Evolutionary conservation across 2,113 vertebrate genomes (phyloP).

Genomic region (Tinamus guttatus): DNA sequence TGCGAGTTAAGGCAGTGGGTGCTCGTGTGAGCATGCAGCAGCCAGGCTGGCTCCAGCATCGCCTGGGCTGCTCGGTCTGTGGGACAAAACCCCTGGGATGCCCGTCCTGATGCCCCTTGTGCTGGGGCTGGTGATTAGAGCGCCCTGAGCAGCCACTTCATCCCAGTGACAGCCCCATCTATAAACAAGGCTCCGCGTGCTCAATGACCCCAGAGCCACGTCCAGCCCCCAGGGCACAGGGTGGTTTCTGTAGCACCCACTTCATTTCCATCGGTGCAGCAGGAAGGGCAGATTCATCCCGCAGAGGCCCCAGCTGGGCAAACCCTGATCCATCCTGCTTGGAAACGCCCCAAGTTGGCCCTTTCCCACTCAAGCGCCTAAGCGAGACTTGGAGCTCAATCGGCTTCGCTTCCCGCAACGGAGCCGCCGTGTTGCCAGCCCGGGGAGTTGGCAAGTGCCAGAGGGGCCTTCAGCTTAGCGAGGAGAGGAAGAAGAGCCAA

Average conservation of each 20-base stretch:
- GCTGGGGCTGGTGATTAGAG: too few relatives aligned
- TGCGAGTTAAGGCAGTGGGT: not conserved
- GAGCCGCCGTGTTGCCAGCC: not conserved
- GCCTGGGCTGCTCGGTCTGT: not conserved
- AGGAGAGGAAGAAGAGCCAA: not conserved
- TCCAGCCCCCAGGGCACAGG: too few relatives aligned
- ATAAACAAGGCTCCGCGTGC: too few relatives aligned
- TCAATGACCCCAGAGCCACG: too few relatives aligned
- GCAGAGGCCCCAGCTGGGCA: constrained; percentile 17
- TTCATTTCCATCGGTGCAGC: constrained; percentile 2
- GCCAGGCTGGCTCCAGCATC: not conserved
- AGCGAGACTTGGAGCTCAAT: constrained; percentile 1
- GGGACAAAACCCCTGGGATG: not conserved
- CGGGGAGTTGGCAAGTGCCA: constrained; percentile 25
- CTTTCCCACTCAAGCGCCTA: constrained; percentile 4
- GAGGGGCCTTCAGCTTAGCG: constrained; percentile 1
- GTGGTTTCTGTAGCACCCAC: not conserved
- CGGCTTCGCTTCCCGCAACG: constrained; percentile 1
- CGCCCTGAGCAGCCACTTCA: too few relatives aligned
- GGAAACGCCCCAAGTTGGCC: not conserved
- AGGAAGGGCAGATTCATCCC: not conserved
- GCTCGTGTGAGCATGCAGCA: not conserved
- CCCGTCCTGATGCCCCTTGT: too few relatives aligned
- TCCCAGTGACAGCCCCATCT: too few relatives aligned
- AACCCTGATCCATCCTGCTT: not conserved